Conservation (phyloP, 2,888 invertebrate genomes). For the Prosopocoilus inquinatus region DNA sequence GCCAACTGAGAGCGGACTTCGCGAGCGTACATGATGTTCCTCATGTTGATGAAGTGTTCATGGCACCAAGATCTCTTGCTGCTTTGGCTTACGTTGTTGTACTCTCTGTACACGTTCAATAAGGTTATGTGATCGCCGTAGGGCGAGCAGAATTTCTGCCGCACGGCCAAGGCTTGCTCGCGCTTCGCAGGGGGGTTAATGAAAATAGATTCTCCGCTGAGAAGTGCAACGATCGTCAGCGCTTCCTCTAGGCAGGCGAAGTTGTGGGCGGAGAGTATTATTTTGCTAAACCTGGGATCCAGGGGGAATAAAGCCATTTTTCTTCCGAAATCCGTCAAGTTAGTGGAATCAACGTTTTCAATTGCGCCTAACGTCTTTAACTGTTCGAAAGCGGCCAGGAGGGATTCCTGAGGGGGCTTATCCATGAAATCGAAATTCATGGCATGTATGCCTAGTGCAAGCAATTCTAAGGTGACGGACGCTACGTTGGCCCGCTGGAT, state of each 20-base stretch:
- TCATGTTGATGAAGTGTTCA: constrained; percentile 81
- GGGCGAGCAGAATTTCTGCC: constrained; percentile 77
- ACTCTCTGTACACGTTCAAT: constrained; percentile 84
- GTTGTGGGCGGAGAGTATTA: constrained; percentile 73
- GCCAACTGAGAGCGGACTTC: constrained; percentile 79
- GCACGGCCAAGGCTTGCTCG: constrained; percentile 71
- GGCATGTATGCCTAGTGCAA: constrained; percentile 81
- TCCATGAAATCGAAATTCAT: constrained; percentile 88
- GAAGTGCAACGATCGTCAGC: constrained; percentile 79
- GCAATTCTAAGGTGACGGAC: constrained; percentile 75
- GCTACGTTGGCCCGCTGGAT: constrained; percentile 70
- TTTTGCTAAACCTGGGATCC: constrained; percentile 85
- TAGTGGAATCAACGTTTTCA: constrained; percentile 56
- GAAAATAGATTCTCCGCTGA: constrained; percentile 87
- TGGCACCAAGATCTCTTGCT: constrained; percentile 83
- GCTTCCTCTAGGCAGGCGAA: constrained; percentile 78
- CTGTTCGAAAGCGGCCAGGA: constrained; percentile 63
- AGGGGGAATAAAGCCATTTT: constrained; percentile 90
- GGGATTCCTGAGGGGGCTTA: constrained; percentile 72
- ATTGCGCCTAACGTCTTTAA: constrained; percentile 72
- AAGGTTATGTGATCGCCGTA: constrained; percentile 92
- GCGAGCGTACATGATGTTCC: constrained; percentile 78
- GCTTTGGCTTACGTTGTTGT: constrained; percentile 62
- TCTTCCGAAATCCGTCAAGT: constrained; percentile 75
- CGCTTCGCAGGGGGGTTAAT: constrained; percentile 71